phyloP scores from a whole-genome alignment of 2,113 vertebrate genomes.

The Hypanus sabinus region DNA sequence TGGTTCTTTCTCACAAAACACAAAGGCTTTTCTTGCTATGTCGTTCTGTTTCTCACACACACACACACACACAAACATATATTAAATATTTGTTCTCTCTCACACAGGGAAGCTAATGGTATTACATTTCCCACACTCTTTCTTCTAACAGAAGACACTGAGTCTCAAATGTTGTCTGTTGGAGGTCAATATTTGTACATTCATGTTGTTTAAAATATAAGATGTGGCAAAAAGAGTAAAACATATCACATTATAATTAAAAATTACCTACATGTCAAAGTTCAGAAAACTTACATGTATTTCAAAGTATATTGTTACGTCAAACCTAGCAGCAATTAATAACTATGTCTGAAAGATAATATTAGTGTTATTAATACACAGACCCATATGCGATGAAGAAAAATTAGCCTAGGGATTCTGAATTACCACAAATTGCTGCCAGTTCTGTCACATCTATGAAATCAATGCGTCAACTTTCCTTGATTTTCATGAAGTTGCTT shows the following conservation, averaged over 20 bases:
- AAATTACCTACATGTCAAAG: not conserved
- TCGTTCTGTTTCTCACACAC: not conserved
- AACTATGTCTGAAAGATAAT: not conserved
- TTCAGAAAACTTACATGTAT: not conserved
- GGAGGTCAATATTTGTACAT: not conserved
- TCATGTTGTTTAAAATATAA: not conserved
- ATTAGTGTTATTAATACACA: not conserved
- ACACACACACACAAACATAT: not conserved
- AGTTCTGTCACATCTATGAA: not conserved
- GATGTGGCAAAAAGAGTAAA: not conserved
- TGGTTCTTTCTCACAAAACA: conserved; percentile 34
- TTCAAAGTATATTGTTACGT: not conserved
- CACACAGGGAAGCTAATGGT: conserved; percentile 17
- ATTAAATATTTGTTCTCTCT: not conserved
- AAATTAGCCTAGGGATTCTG: not conserved
- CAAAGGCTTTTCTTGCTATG: not conserved
- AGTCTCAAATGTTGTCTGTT: not conserved
- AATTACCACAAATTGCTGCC: not conserved
- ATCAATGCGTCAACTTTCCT: not conserved
- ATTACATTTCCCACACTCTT: conserved; percentile 21
- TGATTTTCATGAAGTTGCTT: too few species aligned
- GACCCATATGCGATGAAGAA: not conserved
- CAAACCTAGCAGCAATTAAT: not conserved
- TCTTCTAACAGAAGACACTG: conserved; percentile 11
- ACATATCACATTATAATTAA: not conserved